These are phyloP conservation scores for Gorsachius goisagi DNA, from an alignment of 2,113 vertebrate species.

Conservation along the genomic window DNA sequence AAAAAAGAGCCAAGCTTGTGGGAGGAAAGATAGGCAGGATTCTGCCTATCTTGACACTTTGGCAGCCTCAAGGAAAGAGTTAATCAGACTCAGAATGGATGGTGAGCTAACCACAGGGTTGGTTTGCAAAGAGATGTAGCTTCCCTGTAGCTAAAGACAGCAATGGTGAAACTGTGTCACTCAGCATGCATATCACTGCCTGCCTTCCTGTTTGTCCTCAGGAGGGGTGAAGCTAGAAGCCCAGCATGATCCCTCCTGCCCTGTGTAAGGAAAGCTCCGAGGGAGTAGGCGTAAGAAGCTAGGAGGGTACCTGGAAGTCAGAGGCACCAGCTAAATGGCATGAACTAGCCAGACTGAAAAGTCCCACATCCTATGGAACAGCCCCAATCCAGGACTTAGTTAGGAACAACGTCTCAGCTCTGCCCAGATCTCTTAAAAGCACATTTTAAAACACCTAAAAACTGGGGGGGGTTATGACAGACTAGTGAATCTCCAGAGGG, in stretches of 20 bases:
- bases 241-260: background rate
- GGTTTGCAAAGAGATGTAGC: background rate
- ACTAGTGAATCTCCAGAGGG: background rate
- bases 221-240: background rate
- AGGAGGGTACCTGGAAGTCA: background rate
- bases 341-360: background rate
- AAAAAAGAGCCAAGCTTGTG: background rate
- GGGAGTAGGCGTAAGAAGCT: background rate
- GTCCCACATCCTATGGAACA: fast-evolving
- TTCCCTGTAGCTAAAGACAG: background rate
- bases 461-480: background rate
- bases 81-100: background rate
- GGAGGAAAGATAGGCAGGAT: background rate
- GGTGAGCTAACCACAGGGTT: background rate
- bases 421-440: background rate
- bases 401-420: background rate
- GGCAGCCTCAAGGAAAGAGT: background rate
- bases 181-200: background rate
- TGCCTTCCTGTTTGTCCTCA: background rate
- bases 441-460: background rate
- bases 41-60: background rate
- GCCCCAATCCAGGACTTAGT: background rate
- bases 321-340: background rate
- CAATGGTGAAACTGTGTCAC: background rate
- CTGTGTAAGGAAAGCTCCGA: background rate